Conservation (phyloP, 2,888 invertebrate genomes). For the Catocala fraxini region DNA sequence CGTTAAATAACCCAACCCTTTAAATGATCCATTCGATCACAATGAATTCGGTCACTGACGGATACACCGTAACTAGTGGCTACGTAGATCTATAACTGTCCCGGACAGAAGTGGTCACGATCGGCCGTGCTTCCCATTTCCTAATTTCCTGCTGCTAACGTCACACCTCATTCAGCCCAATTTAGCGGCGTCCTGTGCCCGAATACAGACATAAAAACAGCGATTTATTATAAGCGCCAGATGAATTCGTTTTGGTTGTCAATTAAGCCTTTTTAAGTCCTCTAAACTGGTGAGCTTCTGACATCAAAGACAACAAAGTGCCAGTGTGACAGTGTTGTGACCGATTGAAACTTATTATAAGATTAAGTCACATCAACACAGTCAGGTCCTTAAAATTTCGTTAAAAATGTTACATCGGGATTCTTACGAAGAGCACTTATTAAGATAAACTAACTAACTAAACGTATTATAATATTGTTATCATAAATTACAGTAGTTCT, state of each 20-base stretch:
- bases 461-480: too few species aligned
- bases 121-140: conserved; percentile 53
- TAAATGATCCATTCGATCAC: conserved; percentile 8
- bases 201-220: conserved; percentile 27
- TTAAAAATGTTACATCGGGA: too few species aligned
- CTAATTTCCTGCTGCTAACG: conserved; percentile 54
- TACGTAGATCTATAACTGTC: conserved; percentile 43
- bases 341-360: too few species aligned
- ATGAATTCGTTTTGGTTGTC: conserved; percentile 13
- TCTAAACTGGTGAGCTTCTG: too few species aligned
- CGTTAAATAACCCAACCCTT: conserved; percentile 12
- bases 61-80: conserved; percentile 12
- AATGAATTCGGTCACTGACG: conserved; percentile 16
- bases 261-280: conserved; percentile 3
- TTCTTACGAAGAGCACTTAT: too few species aligned
- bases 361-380: too few species aligned
- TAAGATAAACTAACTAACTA: too few species aligned
- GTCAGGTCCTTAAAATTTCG: too few species aligned
- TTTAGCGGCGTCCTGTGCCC: conserved; percentile 53
- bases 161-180: conserved; percentile 54
- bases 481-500: too few species aligned
- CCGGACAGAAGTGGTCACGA: conserved; percentile 49
- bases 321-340: too few species aligned
- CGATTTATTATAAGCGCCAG: conserved; percentile 20
- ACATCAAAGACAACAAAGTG: too few species aligned